Evolutionary conservation across 1,140 invertebrate species (phyloP).

Genomic region (Amyelois transitella): DNA sequence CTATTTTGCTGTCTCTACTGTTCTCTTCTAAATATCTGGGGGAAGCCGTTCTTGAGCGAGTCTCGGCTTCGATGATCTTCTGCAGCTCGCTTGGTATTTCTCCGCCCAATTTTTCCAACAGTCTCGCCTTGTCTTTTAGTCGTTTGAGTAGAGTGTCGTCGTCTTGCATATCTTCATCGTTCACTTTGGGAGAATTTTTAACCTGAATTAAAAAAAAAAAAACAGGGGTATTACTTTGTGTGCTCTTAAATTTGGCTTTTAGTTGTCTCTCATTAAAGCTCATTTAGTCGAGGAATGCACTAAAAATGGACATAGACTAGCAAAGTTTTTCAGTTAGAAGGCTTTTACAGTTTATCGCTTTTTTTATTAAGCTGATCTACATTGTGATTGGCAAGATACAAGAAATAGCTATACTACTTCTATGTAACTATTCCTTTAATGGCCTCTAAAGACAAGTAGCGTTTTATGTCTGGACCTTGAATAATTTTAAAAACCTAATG

Average conservation of each 20-base stretch:
- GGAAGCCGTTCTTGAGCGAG: slow-evolving; percentile 22
- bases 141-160: slow-evolving; percentile 43
- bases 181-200: slow-evolving; percentile 8
- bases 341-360: too few species aligned
- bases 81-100: slow-evolving; percentile 55
- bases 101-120: slow-evolving; percentile 59
- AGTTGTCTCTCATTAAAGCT: background rate
- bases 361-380: too few species aligned
- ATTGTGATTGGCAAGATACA: too few species aligned
- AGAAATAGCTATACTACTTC: too few species aligned
- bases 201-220: background rate
- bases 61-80: slow-evolving; percentile 51
- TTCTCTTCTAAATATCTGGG: slow-evolving; percentile 25
- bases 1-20: slow-evolving; percentile 17
- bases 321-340: too few species aligned
- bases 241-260: background rate
- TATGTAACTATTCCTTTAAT: too few species aligned
- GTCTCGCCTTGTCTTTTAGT: slow-evolving; percentile 59
- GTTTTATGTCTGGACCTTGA: too few species aligned
- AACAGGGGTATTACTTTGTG: too few species aligned
- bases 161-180: slow-evolving; percentile 51
- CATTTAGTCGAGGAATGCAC: too few species aligned
- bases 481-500: slow-evolving; percentile 1
- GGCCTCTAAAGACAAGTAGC: too few species aligned
- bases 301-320: too few species aligned